Conservation (phyloP, 2,797 vertebrate genomes). For the Momotus momota region DNA sequence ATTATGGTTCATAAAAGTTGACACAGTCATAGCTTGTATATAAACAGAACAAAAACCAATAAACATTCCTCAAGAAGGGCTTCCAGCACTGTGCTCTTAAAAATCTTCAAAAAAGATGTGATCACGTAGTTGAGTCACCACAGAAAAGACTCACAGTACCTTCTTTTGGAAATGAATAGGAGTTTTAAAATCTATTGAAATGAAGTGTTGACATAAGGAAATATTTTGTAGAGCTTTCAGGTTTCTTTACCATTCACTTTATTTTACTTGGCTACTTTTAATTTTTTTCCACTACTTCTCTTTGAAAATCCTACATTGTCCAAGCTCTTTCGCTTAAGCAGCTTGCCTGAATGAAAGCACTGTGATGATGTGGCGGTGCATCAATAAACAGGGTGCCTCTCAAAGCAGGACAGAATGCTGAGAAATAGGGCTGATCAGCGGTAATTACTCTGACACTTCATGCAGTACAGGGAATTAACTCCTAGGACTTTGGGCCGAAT, state of each 20-base stretch:
- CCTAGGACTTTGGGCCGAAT: conserved; percentile 77
- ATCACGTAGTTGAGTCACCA: conserved; percentile 15
- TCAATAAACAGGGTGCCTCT: conserved; percentile 69
- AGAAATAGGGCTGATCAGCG: conserved; percentile 77
- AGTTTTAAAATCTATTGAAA: conserved; percentile 70
- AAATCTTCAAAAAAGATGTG: conserved; percentile 61
- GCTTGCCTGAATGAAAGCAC: conserved; percentile 68
- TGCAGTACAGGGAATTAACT: conserved; percentile 80
- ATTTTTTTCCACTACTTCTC: conserved; percentile 62
- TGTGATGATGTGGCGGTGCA: conserved; percentile 51
- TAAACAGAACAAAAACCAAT: conserved; percentile 64
- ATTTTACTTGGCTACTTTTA: conserved; percentile 78
- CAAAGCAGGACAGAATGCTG: conserved; percentile 53
- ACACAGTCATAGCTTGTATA: conserved; percentile 11
- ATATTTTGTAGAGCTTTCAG: conserved; percentile 71
- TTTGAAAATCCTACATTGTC: conserved; percentile 79
- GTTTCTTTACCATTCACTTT: conserved; percentile 66
- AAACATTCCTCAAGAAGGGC: conserved; percentile 32
- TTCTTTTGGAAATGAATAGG: conserved; percentile 55
- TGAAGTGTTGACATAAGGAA: conserved; percentile 74
- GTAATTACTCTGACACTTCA: conserved; percentile 82
- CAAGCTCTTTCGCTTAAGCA: conserved; percentile 74
- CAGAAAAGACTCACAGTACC: conserved; percentile 52
- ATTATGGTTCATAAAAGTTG: conserved; percentile 41
- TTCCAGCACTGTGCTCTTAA: conserved; percentile 39